Base-by-base conservation (phyloP, 2,797 vertebrate genomes). In the Parotocinclus haroldoi region DNA sequence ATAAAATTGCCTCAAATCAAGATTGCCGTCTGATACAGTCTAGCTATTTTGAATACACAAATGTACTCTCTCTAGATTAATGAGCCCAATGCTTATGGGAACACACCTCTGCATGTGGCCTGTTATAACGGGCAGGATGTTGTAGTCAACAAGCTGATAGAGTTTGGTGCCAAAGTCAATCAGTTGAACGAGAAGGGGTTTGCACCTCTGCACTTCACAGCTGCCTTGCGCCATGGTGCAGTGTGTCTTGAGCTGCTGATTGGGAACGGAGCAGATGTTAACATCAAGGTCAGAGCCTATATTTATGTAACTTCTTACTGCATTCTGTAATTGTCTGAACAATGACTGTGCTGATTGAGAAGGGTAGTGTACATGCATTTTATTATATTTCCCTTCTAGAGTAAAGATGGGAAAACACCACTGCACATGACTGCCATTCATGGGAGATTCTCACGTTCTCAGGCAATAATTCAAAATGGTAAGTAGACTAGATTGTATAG, bases 81-180 rank as follows among this genome's bases (percentile, higher is more conserved):
- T n/a, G 96, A 98, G 81, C 93, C 94, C 56, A 99, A 99, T 66
- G 92, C 93, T 1, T 99, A 95, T 67, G 95, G 96, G 60, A 99
- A 99, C 87, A 96, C 96, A 0, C 91, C 97, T 14, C 92, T 99
- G 59, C 97, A 99, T 0, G 92, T 99, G 78, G 96, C 95, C 77
- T 98, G 96, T 83, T 98, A 98, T 82, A 99, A 99, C 7, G 97
- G 97, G 14, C 97, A 99, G 83, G 96, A 99, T 56, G 94, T 98
- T 81, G 95, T 99, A 45, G 97, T 98, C 76, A 99, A 97, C 40
- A 95, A 99, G 84, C 92, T 99, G 48, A 96, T 98, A 69, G 97
- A 97, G 72, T 91, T 90, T 46, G 96, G 97, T 69, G 95, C 97
- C 71, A 93, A 96, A 48, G 93, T 99, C 50, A 99, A 99, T 90